phyloP scores from a whole-genome alignment of 2,888 invertebrate species.

The Smittia sp. region DNA sequence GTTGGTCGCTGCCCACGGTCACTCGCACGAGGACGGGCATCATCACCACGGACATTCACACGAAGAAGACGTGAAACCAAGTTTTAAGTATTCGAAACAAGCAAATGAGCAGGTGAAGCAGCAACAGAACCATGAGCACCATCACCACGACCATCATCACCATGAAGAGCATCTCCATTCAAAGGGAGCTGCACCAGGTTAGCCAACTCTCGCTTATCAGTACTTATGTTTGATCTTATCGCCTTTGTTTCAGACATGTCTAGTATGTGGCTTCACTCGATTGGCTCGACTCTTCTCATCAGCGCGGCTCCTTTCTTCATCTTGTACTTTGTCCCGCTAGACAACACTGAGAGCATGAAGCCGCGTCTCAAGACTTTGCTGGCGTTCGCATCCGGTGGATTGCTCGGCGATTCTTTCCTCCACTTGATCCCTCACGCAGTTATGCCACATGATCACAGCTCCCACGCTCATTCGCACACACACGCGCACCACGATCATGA shows the following conservation, averaged over 20 bases:
- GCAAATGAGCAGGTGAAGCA: slow-evolving; percentile 57
- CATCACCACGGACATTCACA: slow-evolving; percentile 55
- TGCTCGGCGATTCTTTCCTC: slow-evolving; percentile 97
- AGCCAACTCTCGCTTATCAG: background rate
- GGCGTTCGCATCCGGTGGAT: slow-evolving; percentile 91
- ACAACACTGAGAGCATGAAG: slow-evolving; percentile 78
- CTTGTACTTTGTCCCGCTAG: slow-evolving; percentile 87
- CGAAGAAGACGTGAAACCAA: slow-evolving; percentile 59
- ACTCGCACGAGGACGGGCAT: slow-evolving; percentile 50
- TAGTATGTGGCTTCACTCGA: slow-evolving; percentile 73
- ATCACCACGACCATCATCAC: slow-evolving; percentile 46
- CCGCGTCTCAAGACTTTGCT: slow-evolving; percentile 85
- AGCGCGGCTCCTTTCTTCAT: slow-evolving; percentile 94
- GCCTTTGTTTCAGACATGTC: slow-evolving; percentile 44
- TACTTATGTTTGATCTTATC: background rate
- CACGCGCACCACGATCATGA: slow-evolving; percentile 51
- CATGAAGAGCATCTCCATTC: slow-evolving; percentile 37
- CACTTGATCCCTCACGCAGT: slow-evolving; percentile 97
- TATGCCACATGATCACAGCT: slow-evolving; percentile 56
- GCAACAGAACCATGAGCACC: slow-evolving; percentile 43
- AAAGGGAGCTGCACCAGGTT: slow-evolving; percentile 43
- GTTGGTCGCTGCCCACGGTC: background rate
- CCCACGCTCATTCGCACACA: slow-evolving; percentile 45
- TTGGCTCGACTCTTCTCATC: slow-evolving; percentile 88
- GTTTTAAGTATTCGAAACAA: slow-evolving; percentile 78